These are phyloP conservation scores for Listronotus oregonensis DNA, from an alignment of 1,140 invertebrate species.

Conservation along the genomic window DNA sequence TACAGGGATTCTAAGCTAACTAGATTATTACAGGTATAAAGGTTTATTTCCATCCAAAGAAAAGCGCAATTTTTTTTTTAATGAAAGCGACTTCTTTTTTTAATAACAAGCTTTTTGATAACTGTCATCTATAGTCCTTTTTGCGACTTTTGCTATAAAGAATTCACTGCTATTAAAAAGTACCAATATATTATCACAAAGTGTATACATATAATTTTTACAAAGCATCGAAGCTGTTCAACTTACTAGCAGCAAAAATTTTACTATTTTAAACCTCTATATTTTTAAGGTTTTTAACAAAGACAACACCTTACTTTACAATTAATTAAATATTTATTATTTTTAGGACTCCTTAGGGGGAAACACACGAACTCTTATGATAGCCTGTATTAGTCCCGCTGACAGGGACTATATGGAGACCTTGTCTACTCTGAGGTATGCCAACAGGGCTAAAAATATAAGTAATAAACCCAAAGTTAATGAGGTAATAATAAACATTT, in stretches of 20 bases:
- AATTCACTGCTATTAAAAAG: too few relatives aligned
- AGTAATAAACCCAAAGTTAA: conserved; percentile 92
- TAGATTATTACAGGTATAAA: conserved; percentile 75
- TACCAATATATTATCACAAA: too few relatives aligned
- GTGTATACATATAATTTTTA: too few relatives aligned
- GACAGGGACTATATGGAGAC: conserved; percentile 91
- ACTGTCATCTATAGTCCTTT: too few relatives aligned
- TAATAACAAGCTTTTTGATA: too few relatives aligned
- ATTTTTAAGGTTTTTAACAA: too few relatives aligned
- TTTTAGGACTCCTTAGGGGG: conserved; percentile 86
- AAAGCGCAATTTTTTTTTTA: background rate
- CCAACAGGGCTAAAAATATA: conserved; percentile 92
- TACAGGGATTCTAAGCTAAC: conserved; percentile 95
- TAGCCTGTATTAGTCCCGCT: conserved; percentile 89
- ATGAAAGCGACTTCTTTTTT: too few relatives aligned
- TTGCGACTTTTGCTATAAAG: too few relatives aligned
- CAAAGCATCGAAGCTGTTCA: too few relatives aligned
- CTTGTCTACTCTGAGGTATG: conserved; percentile 84
- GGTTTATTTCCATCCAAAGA: background rate
- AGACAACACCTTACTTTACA: too few relatives aligned
- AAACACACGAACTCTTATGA: conserved; percentile 93
- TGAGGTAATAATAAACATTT: conserved; percentile 63
- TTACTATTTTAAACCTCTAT: too few relatives aligned
- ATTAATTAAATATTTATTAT: background rate
- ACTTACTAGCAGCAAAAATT: too few relatives aligned